Evolutionary conservation across 2,888 invertebrate genomes (phyloP), one percentile per base, ranked within the genome.

Genomic region (Clivina fossor): DNA sequence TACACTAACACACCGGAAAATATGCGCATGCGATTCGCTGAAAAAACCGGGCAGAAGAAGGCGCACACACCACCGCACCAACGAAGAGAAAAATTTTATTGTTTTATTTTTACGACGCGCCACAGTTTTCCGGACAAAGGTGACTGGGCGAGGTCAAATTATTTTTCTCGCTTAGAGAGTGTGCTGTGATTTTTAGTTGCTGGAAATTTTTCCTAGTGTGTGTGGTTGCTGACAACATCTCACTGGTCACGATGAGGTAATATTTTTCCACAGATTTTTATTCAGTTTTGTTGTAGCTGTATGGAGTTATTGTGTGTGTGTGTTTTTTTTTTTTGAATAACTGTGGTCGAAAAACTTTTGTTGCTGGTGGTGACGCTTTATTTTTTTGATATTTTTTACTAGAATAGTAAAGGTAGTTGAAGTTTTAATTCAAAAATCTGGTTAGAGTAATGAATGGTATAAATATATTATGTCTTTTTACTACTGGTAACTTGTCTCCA

Each of bases 61-160:
- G n/a, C n/a, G n/a, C n/a, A n/a, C n/a, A n/a, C n/a, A n/a, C n/a
- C n/a, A n/a, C n/a, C n/a, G n/a, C n/a, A 18, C 43, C 15, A 35
- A 24, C 32, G 18, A 16, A 11, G 8, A 35, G 55, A 55, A 55
- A 55, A 55, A 55, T 55, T 55, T 47, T 55, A 55, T 55, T 55
- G 55, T 55, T 47, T 47, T 55, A 46, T 55, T 55, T 55, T 55
- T 55, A 46, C 28, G 26, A 8, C n/a, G 20, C 35, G 46, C 37
- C 26, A 38, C 55, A 55, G 55, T 55, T 55, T 55, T 55, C 46
- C 30, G 15, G 28, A 28, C 37, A 54, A 46, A 46, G 44, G 54
- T 54, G 54, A 16, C 16, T 11, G 30, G 11, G 44, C 28, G 18
- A 51, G 51, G 51, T 51, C 54, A 46, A n/a, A 18, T 24, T n/a